Evolutionary conservation across 2,888 invertebrate species (phyloP).

Genomic region (Pristionchus arcanus): DNA sequence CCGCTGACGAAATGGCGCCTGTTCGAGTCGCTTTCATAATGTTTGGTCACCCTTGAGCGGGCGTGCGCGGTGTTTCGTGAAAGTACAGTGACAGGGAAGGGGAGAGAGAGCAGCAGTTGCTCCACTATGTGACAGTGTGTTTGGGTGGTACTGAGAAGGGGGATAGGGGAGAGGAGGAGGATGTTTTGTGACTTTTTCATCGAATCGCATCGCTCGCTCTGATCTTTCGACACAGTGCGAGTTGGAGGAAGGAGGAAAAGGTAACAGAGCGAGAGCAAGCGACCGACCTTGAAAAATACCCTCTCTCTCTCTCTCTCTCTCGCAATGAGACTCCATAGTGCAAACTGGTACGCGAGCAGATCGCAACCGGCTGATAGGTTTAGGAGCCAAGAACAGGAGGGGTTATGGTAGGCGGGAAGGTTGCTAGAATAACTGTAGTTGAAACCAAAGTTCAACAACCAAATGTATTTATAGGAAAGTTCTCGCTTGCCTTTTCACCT

Average conservation of each 20-base stretch:
- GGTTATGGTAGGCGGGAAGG: background rate
- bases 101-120: background rate
- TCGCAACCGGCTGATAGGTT: slow-evolving; percentile 37
- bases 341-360: slow-evolving; percentile 47
- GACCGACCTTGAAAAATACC: slow-evolving; percentile 6
- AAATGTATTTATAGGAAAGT: too few species aligned
- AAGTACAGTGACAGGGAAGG: slow-evolving; percentile 20
- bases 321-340: slow-evolving; percentile 25
- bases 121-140: slow-evolving; percentile 20
- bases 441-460: too few species aligned
- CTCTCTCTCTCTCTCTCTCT: too few species aligned
- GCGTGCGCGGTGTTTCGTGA: slow-evolving; percentile 4
- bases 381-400: background rate
- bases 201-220: background rate
- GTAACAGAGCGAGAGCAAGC: slow-evolving; percentile 1
- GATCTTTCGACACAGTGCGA: slow-evolving; percentile 16
- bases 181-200: slow-evolving; percentile 34
- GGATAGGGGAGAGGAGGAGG: background rate
- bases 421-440: background rate
- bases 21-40: background rate
- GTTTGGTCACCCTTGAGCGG: slow-evolving; percentile 35
- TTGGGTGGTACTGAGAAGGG: slow-evolving; percentile 32
- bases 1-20: slow-evolving; percentile 14
- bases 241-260: slow-evolving; percentile 12
- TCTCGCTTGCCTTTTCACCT: too few species aligned